Base-by-base conservation (phyloP, 2,113 vertebrate species). In the Ictalurus punctatus region DNA sequence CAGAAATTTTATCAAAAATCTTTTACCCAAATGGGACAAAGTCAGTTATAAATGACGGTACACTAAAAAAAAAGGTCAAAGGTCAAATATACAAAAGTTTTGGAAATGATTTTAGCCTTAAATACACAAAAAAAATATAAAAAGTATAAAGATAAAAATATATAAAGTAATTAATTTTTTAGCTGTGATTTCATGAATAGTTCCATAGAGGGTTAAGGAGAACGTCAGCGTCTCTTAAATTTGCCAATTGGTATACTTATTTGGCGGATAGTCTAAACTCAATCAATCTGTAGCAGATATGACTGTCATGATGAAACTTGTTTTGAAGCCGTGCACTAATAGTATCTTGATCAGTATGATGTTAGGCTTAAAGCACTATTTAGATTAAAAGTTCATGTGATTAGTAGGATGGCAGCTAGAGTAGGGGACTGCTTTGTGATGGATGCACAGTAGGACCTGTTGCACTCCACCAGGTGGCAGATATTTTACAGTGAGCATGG, bases 401-500 rank as follows among this genome's bases (percentile, higher is more conserved):
- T 14, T 27, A 80, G 5, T 52, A 17, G 44, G 2, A 79, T 27
- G 14, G 1, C 76, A 79, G 76, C 5, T 44, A 0, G 17, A 13
- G 34, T 13, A 14, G n/a, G 74, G n/a, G 4, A 30, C 4, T 25
- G 44, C 3, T 52, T 69, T 23, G 19, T 40, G 3, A 7, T 73
- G 37, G 12, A 44, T 21, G 1, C 21, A 44, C 27, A 73, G 40
- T 30, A 56, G 69, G 58, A 78, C 80, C 30, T 81, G 69, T 85
- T 90, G 81, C 81, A 23, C 30, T 87, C 89, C 89, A 90, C 73
- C 40, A 90, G 89, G 86, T 90, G 89, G 89, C 89, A 85, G 82
- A 67, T 76, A 27, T 56, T 84, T 61, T 78, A 84, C 61, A 63
- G 16, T 54, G 56, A 37, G 40, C 44, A 58, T 58, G 27, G 86